A percentile compares a stretch with the other conserved stretches of the same genome.
Conservation (phyloP, 2,797 vertebrate genomes). For the Novumbra hubbsi region DNA sequence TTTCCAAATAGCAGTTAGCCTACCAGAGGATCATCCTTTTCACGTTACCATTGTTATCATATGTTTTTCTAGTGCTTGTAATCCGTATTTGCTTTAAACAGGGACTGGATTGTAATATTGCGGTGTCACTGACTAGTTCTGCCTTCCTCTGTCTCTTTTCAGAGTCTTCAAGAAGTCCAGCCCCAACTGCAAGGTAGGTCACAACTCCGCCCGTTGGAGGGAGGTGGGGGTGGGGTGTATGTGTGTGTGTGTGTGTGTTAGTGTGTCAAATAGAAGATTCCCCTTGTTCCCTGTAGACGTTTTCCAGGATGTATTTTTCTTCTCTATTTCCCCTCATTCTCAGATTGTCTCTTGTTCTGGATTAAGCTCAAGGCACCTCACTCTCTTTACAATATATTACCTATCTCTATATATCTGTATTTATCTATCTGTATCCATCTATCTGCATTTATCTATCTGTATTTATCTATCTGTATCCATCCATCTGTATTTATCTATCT, state of each 20-base stretch:
- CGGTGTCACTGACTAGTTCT: neutral
- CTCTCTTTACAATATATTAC: no score
- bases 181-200: slow-evolving; percentile 69
- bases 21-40: no score
- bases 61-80: neutral
- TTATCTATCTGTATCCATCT: no score
- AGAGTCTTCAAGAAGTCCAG: slow-evolving; percentile 78
- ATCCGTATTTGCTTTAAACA: neutral
- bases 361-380: neutral
- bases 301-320: slow-evolving; percentile 4
- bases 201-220: slow-evolving; percentile 21
- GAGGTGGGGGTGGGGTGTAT: slow-evolving; percentile 4
- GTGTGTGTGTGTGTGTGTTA: slow-evolving; percentile 5
- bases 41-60: neutral
- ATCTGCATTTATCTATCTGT: neutral
- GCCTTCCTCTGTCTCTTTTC: slow-evolving; percentile 16
- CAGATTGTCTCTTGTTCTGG: slow-evolving; percentile 8
- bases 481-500: neutral
- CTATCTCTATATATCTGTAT: slow-evolving; percentile 5
- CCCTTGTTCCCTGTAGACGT: neutral
- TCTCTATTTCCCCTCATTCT: neutral
- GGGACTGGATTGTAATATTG: neutral
- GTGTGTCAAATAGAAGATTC: neutral
- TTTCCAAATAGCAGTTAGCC: no score
- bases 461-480: neutral